Evolutionary conservation across 2,797 vertebrate species (phyloP).

Genomic region (Sebastes ruberrimus): DNA sequence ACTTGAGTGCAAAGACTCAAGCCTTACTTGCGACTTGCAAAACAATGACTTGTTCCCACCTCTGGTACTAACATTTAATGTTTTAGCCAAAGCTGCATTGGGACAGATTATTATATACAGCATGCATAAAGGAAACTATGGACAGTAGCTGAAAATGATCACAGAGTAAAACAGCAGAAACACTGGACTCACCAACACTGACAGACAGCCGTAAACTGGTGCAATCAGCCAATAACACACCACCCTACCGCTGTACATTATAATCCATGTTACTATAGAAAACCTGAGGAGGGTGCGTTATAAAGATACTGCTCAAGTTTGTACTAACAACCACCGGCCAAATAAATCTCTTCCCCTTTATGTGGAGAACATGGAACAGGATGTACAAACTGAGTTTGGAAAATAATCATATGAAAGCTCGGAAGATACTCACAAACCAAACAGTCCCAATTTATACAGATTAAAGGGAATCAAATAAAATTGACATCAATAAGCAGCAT

Average conservation of each 20-base stretch:
- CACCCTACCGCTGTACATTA: too few species aligned
- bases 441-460: neutral
- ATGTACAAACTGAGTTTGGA: neutral
- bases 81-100: neutral
- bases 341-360: neutral
- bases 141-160: neutral
- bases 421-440: neutral
- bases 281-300: neutral
- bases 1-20: rapidly evolving
- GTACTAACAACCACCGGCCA: neutral
- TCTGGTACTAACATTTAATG: too few species aligned
- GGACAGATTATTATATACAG: neutral
- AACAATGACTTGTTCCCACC: too few species aligned
- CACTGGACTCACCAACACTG: neutral
- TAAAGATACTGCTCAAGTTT: neutral
- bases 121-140: neutral
- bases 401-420: neutral
- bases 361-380: neutral
- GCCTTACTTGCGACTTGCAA: too few species aligned
- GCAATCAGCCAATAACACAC: neutral
- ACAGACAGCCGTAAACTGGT: neutral
- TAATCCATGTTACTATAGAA: neutral
- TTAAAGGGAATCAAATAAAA: neutral
- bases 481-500: neutral
- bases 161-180: neutral